Percentiles rank a stretch among this genome's conserved stretches.
These are phyloP conservation scores for Columba livia DNA, from an alignment of 2,113 vertebrate genomes.

Conservation along the genomic window DNA sequence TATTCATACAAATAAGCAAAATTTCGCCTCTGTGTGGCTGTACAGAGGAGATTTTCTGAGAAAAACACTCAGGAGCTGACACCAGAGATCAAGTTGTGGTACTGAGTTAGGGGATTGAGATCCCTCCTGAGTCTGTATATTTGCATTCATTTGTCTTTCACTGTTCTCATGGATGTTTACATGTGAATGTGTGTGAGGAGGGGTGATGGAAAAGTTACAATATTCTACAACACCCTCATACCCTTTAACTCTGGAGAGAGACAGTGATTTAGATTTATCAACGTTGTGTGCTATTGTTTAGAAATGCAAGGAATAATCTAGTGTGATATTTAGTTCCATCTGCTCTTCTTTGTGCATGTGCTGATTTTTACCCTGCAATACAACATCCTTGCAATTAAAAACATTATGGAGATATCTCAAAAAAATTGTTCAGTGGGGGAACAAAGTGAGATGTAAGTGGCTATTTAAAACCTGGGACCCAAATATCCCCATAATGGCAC, in stretches of 20 bases:
- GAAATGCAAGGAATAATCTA: background rate
- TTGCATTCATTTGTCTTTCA: background rate
- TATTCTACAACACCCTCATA: background rate
- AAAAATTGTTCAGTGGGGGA: background rate
- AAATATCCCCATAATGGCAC: background rate
- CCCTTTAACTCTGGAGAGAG: background rate
- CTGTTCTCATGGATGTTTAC: background rate
- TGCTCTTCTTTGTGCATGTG: background rate
- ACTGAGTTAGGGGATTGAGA: background rate
- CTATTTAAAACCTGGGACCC: background rate
- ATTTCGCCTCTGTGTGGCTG: background rate
- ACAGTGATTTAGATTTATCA: background rate
- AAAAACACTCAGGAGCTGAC: background rate
- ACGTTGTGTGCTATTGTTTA: background rate
- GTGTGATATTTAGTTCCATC: background rate
- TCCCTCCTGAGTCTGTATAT: background rate
- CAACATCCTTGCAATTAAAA: background rate
- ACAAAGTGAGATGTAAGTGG: background rate
- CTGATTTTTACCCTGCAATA: background rate
- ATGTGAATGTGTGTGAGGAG: background rate
- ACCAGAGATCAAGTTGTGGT: background rate
- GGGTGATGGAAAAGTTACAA: background rate
- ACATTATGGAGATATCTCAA: background rate
- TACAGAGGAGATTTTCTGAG: background rate
- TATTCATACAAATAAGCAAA: background rate